Conservation (phyloP, 2,888 invertebrate genomes). For the Muschampia plurimacula region DNA sequence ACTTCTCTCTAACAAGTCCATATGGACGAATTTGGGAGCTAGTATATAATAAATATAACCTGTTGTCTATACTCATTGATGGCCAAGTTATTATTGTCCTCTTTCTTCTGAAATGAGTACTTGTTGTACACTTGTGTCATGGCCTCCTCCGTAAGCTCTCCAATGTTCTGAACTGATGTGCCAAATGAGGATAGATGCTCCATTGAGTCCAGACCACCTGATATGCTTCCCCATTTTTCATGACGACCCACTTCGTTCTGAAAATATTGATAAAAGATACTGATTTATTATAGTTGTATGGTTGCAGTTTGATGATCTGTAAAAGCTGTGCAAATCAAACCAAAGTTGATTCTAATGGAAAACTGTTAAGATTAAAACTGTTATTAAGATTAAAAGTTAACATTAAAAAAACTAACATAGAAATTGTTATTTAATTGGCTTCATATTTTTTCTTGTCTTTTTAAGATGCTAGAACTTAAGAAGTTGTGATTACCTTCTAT, state of each 20-base stretch:
- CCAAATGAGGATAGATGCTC: slow-evolving; percentile 66
- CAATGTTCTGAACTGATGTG: slow-evolving; percentile 58
- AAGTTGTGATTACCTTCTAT: too few species aligned
- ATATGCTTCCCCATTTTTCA: slow-evolving; percentile 58
- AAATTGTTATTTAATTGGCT: too few species aligned
- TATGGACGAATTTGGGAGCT: neutral
- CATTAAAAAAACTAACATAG: too few species aligned
- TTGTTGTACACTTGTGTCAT: slow-evolving; percentile 76
- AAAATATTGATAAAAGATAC: slow-evolving; percentile 15
- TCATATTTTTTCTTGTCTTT: too few species aligned
- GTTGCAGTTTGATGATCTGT: too few species aligned
- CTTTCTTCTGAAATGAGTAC: slow-evolving; percentile 73
- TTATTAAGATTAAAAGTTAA: too few species aligned
- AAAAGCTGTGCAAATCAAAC: too few species aligned
- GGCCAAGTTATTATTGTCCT: slow-evolving; percentile 66
- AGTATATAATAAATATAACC: slow-evolving; percentile 49
- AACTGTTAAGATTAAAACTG: too few species aligned
- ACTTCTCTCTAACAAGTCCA: too few species aligned
- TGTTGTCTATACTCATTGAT: slow-evolving; percentile 71
- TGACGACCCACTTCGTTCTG: slow-evolving; percentile 63
- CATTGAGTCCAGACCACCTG: slow-evolving; percentile 69
- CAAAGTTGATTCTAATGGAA: too few species aligned
- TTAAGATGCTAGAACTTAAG: too few species aligned
- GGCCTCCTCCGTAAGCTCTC: slow-evolving; percentile 68
- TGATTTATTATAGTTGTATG: too few species aligned